Percentiles rank a stretch among this genome's conserved stretches.
phyloP scores from a whole-genome alignment of 2,888 invertebrate species.

The Oconnorella tubifera region DNA sequence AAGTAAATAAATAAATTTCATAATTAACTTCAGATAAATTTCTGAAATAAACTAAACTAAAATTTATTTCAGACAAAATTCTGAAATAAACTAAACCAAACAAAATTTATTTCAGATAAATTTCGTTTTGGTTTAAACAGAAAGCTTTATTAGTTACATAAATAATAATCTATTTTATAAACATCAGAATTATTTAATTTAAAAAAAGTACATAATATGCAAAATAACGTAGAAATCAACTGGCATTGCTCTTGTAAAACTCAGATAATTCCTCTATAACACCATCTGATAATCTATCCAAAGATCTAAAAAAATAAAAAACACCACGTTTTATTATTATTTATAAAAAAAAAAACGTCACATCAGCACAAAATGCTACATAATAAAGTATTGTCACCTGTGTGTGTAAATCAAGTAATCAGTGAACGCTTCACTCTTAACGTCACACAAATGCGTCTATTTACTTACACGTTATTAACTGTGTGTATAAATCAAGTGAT shows the following conservation, averaged over 20 bases:
- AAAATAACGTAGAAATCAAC: background rate
- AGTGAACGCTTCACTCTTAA: background rate
- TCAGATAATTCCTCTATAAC: constrained; percentile 66
- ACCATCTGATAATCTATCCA: constrained; percentile 66
- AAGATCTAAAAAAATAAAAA: constrained; percentile 53
- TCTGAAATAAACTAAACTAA: background rate
- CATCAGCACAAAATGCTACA: background rate
- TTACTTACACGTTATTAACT: too few species aligned
- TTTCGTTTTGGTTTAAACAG: too few species aligned
- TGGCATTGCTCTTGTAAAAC: constrained; percentile 65
- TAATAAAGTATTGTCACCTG: background rate
- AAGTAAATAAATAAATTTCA: too few species aligned
- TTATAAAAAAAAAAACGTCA: too few species aligned
- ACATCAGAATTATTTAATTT: background rate
- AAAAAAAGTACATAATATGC: background rate
- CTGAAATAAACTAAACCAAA: too few species aligned
- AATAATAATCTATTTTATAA: too few species aligned
- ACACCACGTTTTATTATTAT: too few species aligned
- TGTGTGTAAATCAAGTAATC: background rate
- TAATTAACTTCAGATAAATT: too few species aligned
- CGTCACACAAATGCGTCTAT: too few species aligned
- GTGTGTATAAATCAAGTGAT: too few species aligned
- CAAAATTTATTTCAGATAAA: too few species aligned
- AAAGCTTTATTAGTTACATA: too few species aligned
- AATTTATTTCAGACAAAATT: background rate